phyloP scores from a whole-genome alignment of 2,888 invertebrate species.

The Scelioninae gen. 2 region DNA sequence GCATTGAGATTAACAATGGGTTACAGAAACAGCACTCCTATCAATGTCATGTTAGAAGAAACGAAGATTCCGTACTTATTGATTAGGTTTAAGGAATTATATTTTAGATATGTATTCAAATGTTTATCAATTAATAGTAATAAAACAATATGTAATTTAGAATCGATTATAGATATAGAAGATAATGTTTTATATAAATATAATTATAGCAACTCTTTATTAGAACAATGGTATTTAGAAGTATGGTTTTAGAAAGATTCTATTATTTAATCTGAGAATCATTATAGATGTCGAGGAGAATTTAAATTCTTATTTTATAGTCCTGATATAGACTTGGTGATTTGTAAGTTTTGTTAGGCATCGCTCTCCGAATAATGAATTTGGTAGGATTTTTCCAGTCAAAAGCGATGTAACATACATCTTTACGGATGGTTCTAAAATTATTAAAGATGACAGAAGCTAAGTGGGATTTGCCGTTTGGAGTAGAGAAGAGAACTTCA shows the following conservation, averaged over 20 bases:
- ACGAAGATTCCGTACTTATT: conserved; percentile 27
- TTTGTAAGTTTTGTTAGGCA: background rate
- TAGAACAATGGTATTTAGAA: background rate
- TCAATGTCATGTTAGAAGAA: conserved; percentile 47
- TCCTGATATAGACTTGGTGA: conserved; percentile 4
- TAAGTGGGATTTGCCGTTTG: conserved; percentile 29
- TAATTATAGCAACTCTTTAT: conserved; percentile 2
- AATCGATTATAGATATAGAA: background rate
- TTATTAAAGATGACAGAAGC: background rate
- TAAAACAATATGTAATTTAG: background rate
- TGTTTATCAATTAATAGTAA: conserved; percentile 13
- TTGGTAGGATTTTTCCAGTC: conserved; percentile 5
- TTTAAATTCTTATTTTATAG: background rate
- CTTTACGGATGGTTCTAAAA: conserved; percentile 39
- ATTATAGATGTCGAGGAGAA: background rate
- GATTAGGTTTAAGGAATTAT: conserved; percentile 26
- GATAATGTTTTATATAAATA: background rate
- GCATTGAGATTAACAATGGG: conserved; percentile 48
- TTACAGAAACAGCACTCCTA: conserved; percentile 43
- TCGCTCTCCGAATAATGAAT: background rate
- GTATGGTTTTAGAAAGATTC: conserved; percentile 3
- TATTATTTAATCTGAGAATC: background rate
- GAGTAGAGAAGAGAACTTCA: conserved; percentile 1
- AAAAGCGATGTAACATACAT: conserved; percentile 5
- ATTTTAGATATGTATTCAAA: conserved; percentile 27